phyloP scores from a whole-genome alignment of 2,113 vertebrate species.

The Phaethon lepturus region DNA sequence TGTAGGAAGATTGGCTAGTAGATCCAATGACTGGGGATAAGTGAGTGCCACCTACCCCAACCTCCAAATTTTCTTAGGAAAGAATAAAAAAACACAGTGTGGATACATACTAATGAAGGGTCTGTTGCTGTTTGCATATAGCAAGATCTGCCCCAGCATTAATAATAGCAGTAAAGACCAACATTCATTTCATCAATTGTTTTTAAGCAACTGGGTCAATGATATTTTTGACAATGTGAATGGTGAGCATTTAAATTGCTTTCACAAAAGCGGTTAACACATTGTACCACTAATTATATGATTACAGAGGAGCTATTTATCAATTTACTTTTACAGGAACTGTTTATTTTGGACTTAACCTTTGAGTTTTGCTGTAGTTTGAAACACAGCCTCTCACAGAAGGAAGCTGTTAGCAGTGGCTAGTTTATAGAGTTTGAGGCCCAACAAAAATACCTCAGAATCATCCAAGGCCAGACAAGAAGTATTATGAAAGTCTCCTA shows the following conservation, averaged over 20 bases:
- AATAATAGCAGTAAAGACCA: not conserved
- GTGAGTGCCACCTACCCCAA: not conserved
- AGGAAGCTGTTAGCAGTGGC: slow-evolving; percentile 57
- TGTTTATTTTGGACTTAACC: slow-evolving; percentile 67
- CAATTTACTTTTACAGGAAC: slow-evolving; percentile 52
- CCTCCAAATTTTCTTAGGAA: not conserved
- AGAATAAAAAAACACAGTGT: not conserved
- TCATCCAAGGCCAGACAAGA: slow-evolving; percentile 30
- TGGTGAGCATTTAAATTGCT: slow-evolving; percentile 43
- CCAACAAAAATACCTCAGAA: slow-evolving; percentile 74
- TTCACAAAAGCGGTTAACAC: slow-evolving; percentile 63
- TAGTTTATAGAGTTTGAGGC: slow-evolving; percentile 59
- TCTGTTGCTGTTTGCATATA: not conserved
- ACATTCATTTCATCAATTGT: slow-evolving; percentile 17
- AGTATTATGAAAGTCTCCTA: slow-evolving; percentile 46
- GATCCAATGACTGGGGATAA: not conserved
- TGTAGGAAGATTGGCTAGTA: not conserved
- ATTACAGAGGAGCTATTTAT: slow-evolving; percentile 64
- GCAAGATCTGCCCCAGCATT: not conserved
- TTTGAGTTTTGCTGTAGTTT: slow-evolving; percentile 50
- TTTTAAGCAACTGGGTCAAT: slow-evolving; percentile 50
- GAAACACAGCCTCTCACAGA: slow-evolving; percentile 51
- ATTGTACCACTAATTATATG: slow-evolving; percentile 55
- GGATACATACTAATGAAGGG: not conserved
- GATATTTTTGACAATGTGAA: slow-evolving; percentile 46